Evolutionary conservation across 2,113 vertebrate species (phyloP).

Genomic region (Rhipidura dahli): DNA sequence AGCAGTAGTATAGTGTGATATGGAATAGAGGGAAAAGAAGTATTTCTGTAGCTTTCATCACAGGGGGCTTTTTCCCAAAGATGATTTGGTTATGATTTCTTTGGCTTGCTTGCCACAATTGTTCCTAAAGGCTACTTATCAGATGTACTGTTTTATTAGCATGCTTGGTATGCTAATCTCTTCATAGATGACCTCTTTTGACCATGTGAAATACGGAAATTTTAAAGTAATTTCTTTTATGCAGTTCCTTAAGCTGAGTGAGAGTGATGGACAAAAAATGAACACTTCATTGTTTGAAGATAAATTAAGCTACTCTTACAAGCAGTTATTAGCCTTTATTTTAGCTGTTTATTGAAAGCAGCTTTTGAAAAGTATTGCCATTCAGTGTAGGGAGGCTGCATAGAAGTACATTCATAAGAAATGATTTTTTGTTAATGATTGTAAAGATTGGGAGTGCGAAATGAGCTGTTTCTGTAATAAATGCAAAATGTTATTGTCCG

Average conservation of each 20-base stretch:
- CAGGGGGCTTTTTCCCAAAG: neutral
- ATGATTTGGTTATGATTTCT: neutral
- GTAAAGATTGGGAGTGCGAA: neutral
- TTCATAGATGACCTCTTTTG: neutral
- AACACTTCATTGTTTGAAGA: neutral
- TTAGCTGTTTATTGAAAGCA: neutral
- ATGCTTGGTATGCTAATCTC: neutral
- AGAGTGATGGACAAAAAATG: neutral
- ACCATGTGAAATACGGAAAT: neutral
- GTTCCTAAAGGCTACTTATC: neutral
- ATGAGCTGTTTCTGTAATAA: neutral
- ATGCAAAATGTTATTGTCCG: neutral
- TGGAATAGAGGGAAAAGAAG: too few relatives aligned
- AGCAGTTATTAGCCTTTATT: neutral
- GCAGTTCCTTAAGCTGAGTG: neutral
- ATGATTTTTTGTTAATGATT: neutral
- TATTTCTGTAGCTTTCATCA: neutral
- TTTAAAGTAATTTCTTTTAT: neutral
- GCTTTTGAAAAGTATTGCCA: neutral
- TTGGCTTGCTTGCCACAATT: neutral
- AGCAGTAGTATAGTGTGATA: neutral
- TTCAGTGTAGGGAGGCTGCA: neutral
- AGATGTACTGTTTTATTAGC: neutral
- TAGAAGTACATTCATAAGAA: neutral
- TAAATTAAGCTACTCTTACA: neutral